These are phyloP conservation scores for Pachyrhynchus sulphureomaculatus DNA, from an alignment of 1,140 invertebrate species.

Conservation along the genomic window DNA sequence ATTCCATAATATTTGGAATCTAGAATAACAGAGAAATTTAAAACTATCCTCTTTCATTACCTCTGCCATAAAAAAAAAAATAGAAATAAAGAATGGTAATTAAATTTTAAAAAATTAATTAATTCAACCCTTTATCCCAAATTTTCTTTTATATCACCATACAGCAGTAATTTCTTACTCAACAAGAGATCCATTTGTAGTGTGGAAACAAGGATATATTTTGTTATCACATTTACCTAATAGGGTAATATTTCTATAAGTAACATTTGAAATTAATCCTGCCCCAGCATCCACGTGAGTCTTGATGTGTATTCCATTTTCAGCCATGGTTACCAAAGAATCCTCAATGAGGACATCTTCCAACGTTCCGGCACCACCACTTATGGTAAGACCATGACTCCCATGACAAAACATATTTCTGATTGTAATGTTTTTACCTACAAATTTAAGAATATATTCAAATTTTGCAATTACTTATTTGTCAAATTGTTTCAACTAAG, in stretches of 20 bases:
- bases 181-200: too few relatives aligned
- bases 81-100: too few relatives aligned
- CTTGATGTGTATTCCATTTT: conserved; percentile 32
- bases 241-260: conserved; percentile 29
- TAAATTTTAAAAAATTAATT: too few relatives aligned
- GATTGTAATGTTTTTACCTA: conserved; percentile 12
- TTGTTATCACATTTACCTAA: too few relatives aligned
- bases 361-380: neutral
- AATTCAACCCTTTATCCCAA: too few relatives aligned
- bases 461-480: neutral
- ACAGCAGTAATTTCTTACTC: too few relatives aligned
- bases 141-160: too few relatives aligned
- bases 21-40: too few relatives aligned
- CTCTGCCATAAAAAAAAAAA: too few relatives aligned
- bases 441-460: neutral
- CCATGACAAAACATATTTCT: conserved; percentile 25
- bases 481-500: neutral
- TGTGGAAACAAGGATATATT: too few relatives aligned
- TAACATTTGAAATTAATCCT: conserved; percentile 20
- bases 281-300: conserved; percentile 18
- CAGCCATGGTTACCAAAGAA: conserved; percentile 21
- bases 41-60: too few relatives aligned
- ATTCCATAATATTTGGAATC: too few relatives aligned
- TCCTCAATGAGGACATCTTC: conserved; percentile 16
- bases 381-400: conserved; percentile 13